A percentile compares a stretch with the other conserved stretches of the same genome.
phyloP scores from a whole-genome alignment of 2,113 vertebrate species.

The Cavia aperea region DNA sequence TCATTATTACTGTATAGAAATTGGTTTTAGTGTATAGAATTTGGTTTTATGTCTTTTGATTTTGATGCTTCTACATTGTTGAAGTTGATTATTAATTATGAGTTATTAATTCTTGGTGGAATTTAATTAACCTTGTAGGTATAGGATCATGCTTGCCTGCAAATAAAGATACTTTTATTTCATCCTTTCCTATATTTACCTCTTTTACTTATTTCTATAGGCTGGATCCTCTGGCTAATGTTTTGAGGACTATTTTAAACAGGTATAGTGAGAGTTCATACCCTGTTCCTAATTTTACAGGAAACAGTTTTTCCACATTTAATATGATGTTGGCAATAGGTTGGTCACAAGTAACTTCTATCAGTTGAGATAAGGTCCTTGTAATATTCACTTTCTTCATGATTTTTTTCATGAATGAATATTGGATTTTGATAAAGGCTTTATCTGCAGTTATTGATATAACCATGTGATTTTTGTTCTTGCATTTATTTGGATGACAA shows the following conservation, averaged over 20 bases:
- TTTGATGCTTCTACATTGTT: neutral
- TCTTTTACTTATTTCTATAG: neutral
- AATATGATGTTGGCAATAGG: no score
- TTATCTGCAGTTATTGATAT: no score
- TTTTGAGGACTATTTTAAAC: neutral
- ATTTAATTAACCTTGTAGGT: neutral
- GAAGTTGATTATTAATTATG: neutral
- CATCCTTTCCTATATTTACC: neutral
- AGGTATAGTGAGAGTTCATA: no score
- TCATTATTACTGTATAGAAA: neutral
- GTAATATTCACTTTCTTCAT: no score
- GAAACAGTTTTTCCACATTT: no score
- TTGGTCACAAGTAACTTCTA: no score
- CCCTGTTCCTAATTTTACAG: no score
- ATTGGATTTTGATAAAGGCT: no score
- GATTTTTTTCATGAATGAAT: no score
- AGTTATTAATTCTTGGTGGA: neutral
- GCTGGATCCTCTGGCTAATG: neutral
- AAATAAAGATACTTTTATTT: neutral
- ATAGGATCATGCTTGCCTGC: neutral
- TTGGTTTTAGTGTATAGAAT: neutral
- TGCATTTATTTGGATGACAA: no score
- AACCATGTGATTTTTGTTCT: no score
- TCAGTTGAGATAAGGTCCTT: no score
- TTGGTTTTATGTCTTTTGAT: neutral